These are phyloP conservation scores for Ageneiosus marmoratus DNA, from an alignment of 2,113 vertebrate species.

Conservation along the genomic window DNA sequence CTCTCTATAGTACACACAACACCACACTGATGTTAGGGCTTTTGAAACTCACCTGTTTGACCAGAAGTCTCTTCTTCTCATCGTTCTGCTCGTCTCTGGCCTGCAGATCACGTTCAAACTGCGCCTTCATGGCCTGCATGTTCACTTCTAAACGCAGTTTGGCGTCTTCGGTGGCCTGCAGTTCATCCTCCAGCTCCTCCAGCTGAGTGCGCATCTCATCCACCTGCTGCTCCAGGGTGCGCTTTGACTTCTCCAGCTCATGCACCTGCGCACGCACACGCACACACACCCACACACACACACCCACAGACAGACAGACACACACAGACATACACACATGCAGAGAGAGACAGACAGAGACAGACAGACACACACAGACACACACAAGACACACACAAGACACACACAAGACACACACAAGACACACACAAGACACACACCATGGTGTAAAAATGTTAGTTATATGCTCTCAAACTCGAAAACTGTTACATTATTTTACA, in stretches of 20 bases:
- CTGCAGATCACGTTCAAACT: slow-evolving; percentile 92
- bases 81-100: slow-evolving; percentile 92
- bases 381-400: no score
- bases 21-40: no score
- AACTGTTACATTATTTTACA: background rate
- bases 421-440: no score
- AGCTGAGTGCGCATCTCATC: slow-evolving; percentile 97
- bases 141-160: slow-evolving; percentile 97
- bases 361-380: no score
- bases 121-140: slow-evolving; percentile 99
- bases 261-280: slow-evolving; percentile 74
- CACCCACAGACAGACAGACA: no score
- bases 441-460: no score
- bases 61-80: slow-evolving; percentile 90
- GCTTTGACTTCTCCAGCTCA: slow-evolving; percentile 96
- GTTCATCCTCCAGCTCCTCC: slow-evolving; percentile 95
- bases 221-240: slow-evolving; percentile 93
- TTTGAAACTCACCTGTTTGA: slow-evolving; percentile 86
- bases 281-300: no score
- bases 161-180: slow-evolving; percentile 95
- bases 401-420: no score
- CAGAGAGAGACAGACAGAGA: no score
- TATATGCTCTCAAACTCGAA: background rate
- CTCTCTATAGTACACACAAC: no score
- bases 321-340: no score